These are phyloP conservation scores for Scomber colias DNA, from an alignment of 2,113 vertebrate species.

Conservation along the genomic window DNA sequence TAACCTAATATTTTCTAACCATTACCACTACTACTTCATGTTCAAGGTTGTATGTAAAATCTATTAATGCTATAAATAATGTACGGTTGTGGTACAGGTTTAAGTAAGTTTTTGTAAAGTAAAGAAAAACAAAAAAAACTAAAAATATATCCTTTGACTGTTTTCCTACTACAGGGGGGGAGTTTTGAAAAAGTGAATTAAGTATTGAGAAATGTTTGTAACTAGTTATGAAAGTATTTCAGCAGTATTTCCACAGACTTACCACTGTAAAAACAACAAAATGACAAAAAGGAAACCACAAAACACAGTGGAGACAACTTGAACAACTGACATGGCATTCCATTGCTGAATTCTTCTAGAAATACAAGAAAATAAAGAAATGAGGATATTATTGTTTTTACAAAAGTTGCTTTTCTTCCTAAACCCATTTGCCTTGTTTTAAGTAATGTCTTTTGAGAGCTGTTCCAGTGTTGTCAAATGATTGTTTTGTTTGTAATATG, in stretches of 20 bases:
- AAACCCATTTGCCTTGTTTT: constrained; percentile 44
- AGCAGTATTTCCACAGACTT: constrained; percentile 64
- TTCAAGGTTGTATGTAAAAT: neutral
- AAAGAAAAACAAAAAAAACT: neutral
- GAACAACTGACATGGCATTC: constrained; percentile 56
- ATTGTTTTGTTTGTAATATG: constrained; percentile 84
- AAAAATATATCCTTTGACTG: constrained; percentile 1
- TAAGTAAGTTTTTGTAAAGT: neutral
- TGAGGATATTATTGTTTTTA: constrained; percentile 55
- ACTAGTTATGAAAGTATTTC: constrained; percentile 60
- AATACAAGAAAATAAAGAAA: constrained; percentile 67
- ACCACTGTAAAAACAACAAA: constrained; percentile 73
- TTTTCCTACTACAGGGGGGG: constrained; percentile 47
- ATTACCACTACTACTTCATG: neutral
- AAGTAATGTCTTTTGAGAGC: constrained; percentile 63
- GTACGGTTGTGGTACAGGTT: constrained; percentile 10
- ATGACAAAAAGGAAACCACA: constrained; percentile 68
- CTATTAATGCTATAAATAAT: constrained; percentile 1
- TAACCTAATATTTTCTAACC: neutral
- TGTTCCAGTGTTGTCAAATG: constrained; percentile 70
- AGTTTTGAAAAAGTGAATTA: constrained; percentile 53
- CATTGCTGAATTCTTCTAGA: constrained; percentile 45
- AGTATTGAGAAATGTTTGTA: constrained; percentile 70
- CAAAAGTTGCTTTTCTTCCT: constrained; percentile 54
- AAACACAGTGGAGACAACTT: constrained; percentile 66